Conservation (phyloP, 2,797 vertebrate species). For the Pipistrellus nathusii region DNA sequence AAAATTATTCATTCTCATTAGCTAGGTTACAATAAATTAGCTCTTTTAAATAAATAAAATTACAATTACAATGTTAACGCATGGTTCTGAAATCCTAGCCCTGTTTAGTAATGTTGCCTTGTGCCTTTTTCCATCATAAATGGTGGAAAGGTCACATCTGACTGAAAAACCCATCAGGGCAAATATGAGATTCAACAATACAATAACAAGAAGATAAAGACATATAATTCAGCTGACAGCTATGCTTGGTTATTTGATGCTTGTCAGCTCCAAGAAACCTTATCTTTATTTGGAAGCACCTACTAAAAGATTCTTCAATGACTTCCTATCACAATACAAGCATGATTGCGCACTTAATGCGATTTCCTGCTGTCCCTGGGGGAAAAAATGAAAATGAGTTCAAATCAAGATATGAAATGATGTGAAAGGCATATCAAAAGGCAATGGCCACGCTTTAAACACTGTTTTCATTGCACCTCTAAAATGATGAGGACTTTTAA, state of each 20-base stretch:
- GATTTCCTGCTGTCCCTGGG: constrained; percentile 49
- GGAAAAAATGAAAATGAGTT: constrained; percentile 57
- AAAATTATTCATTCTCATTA: not conserved
- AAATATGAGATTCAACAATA: constrained; percentile 7
- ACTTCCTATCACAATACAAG: constrained; percentile 46
- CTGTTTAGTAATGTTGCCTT: constrained; percentile 41
- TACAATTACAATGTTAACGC: constrained; percentile 40
- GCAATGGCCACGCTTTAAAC: constrained; percentile 39
- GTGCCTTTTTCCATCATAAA: constrained; percentile 45
- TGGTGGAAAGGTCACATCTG: constrained; percentile 51
- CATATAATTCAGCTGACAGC: constrained; percentile 61
- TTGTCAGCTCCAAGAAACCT: constrained; percentile 41
- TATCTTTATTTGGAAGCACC: constrained; percentile 69
- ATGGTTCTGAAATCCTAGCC: constrained; percentile 30
- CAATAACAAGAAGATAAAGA: constrained; percentile 50
- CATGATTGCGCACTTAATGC: constrained; percentile 62
- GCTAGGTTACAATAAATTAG: not conserved
- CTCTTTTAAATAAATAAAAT: constrained; percentile 12
- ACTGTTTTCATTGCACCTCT: not conserved
- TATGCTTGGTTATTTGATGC: constrained; percentile 42
- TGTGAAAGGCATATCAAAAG: constrained; percentile 39
- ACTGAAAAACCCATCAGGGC: constrained; percentile 29
- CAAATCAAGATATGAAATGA: constrained; percentile 59
- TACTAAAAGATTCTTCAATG: constrained; percentile 59
- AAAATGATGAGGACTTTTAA: constrained; percentile 7